These are phyloP conservation scores for Mythimna vitellina DNA, from an alignment of 2,888 invertebrate species.

Conservation along the genomic window DNA sequence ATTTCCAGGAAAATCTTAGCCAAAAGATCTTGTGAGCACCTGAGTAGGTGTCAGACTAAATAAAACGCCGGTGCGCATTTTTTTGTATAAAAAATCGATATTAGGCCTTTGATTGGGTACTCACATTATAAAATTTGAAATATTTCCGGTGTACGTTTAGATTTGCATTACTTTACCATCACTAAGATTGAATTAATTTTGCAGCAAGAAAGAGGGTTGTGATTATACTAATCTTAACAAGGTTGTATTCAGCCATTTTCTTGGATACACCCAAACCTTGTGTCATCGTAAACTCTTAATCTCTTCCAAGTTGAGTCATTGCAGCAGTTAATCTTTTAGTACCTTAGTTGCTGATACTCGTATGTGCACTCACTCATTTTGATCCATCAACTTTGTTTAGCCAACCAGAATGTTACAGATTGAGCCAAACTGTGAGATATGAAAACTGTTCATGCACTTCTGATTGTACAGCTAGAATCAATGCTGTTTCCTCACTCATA, in stretches of 20 bases:
- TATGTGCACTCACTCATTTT: not conserved
- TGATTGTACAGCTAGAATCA: conserved; percentile 20
- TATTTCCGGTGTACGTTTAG: conserved; percentile 10
- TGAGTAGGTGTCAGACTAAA: conserved; percentile 69
- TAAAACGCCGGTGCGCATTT: conserved; percentile 55
- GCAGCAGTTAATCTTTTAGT: not conserved
- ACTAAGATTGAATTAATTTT: conserved; percentile 3
- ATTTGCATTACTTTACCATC: conserved; percentile 22
- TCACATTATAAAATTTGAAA: conserved; percentile 5
- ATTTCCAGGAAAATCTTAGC: conserved; percentile 46
- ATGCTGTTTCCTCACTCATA: conserved; percentile 38
- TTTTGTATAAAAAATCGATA: conserved; percentile 38
- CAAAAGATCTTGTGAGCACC: conserved; percentile 37
- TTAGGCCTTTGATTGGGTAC: conserved; percentile 46
- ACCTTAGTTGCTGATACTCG: not conserved
- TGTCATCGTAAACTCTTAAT: not conserved
- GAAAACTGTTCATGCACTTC: not conserved
- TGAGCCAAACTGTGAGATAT: not conserved
- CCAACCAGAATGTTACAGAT: not conserved
- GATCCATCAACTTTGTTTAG: not conserved
- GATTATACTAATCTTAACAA: not conserved
- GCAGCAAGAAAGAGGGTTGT: not conserved
- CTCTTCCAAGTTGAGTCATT: not conserved
- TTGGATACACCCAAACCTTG: not conserved
- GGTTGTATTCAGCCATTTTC: not conserved